Percentiles rank a stretch among this genome's conserved stretches.
phyloP scores from a whole-genome alignment of 37 sponge, comb jelly and placozoan genomes.

The Halisarca cf. caerulea region DNA sequence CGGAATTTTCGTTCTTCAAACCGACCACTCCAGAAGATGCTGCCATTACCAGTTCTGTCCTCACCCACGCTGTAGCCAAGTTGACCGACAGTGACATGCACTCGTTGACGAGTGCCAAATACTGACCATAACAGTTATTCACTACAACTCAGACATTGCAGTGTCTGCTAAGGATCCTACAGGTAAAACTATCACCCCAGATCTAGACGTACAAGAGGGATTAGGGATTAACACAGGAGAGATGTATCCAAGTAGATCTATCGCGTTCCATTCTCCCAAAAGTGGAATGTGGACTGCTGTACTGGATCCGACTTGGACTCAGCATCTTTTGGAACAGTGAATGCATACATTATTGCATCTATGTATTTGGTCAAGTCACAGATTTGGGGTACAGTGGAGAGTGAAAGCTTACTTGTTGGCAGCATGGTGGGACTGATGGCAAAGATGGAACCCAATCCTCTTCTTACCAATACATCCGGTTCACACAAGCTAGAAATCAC shows the following conservation, averaged over 20 bases:
- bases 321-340: not conserved
- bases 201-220: not conserved
- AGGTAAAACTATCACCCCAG: not conserved
- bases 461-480: too few species aligned
- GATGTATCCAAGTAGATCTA: constrained; percentile 9
- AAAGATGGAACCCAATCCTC: not conserved
- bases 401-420: not conserved
- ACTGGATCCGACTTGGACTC: not conserved
- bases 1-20: not conserved
- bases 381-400: not conserved
- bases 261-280: not conserved
- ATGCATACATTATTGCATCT: not conserved
- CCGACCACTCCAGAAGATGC: not conserved
- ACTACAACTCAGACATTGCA: not conserved
- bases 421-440: not conserved
- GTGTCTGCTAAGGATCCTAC: not conserved
- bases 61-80: not conserved
- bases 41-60: not conserved
- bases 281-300: not conserved
- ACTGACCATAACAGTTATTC: not conserved
- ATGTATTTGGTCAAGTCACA: not conserved
- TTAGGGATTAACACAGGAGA: constrained; percentile 15
- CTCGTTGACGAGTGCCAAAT: constrained; percentile 17
- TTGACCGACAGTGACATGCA: not conserved
- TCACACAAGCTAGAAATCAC: too few species aligned